Evolutionary conservation across 1,140 invertebrate species (phyloP).

Genomic region (Cotesia chilonis): DNA sequence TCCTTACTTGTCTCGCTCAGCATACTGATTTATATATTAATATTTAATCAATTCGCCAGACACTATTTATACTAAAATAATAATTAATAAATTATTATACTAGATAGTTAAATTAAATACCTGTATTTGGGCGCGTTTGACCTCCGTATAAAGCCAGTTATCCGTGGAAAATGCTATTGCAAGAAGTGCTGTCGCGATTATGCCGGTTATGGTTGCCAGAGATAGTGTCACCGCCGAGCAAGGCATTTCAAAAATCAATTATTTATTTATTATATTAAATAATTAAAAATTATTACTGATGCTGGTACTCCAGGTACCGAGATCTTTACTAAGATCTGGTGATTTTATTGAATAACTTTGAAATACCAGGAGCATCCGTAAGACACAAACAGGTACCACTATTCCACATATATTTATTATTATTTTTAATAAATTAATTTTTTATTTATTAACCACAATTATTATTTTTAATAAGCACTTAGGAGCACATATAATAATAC

Average conservation of each 20-base stretch:
- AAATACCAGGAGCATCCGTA: slow-evolving; percentile 34
- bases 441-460: neutral
- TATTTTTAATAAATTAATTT: slow-evolving; percentile 8
- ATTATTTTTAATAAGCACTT: slow-evolving; percentile 30
- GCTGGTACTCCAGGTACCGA: neutral
- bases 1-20: too few relatives aligned
- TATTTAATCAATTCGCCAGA: neutral
- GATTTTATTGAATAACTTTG: slow-evolving; percentile 21
- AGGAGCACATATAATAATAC: slow-evolving; percentile 50
- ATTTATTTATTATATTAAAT: slow-evolving; percentile 8
- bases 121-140: slow-evolving; percentile 86
- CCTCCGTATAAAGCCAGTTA: slow-evolving; percentile 93
- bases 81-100: too few relatives aligned
- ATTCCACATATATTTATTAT: slow-evolving; percentile 18
- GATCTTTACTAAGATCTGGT: slow-evolving; percentile 17
- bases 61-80: too few relatives aligned
- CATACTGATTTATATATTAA: neutral
- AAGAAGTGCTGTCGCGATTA: slow-evolving; percentile 88
- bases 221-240: slow-evolving; percentile 94
- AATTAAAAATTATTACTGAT: slow-evolving; percentile 2
- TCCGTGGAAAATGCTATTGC: slow-evolving; percentile 94
- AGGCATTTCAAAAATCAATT: slow-evolving; percentile 75
- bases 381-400: neutral
- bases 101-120: slow-evolving; percentile 57
- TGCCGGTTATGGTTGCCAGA: slow-evolving; percentile 91